These are phyloP conservation scores for Drosophila subquinaria DNA, from an alignment of 2,888 invertebrate species.

Conservation along the genomic window DNA sequence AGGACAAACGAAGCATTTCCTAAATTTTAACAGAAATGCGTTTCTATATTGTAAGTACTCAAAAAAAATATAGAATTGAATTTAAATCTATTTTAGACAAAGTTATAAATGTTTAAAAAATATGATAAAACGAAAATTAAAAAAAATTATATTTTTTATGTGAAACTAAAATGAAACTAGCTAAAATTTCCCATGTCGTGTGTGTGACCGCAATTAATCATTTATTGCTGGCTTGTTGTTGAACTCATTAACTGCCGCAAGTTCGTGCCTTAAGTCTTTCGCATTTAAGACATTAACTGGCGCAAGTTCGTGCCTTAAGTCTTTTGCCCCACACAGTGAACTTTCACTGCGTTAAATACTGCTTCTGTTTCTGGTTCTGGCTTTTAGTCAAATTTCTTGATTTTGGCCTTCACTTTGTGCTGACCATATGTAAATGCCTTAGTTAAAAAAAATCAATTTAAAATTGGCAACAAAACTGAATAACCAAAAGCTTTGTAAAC, in stretches of 20 bases:
- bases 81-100: background rate
- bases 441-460: constrained; percentile 33
- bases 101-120: background rate
- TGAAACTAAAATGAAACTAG: constrained; percentile 49
- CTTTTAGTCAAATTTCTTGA: constrained; percentile 41
- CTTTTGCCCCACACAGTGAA: constrained; percentile 57
- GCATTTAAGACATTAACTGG: constrained; percentile 66
- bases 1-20: constrained; percentile 30
- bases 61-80: constrained; percentile 3
- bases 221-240: constrained; percentile 49
- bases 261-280: constrained; percentile 56
- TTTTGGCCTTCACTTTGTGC: constrained; percentile 16
- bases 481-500: constrained; percentile 3
- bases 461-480: constrained; percentile 3
- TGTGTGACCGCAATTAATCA: constrained; percentile 70
- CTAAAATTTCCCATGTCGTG: constrained; percentile 25
- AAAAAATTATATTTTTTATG: constrained; percentile 2
- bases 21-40: constrained; percentile 53
- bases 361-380: constrained; percentile 47
- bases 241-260: constrained; percentile 69
- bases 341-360: constrained; percentile 67
- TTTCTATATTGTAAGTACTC: constrained; percentile 67
- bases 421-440: constrained; percentile 59
- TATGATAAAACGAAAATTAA: constrained; percentile 2
- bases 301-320: constrained; percentile 59